Percentiles rank a stretch among this genome's conserved stretches.
phyloP scores from a whole-genome alignment of 2,797 vertebrate genomes.

The Todus mexicanus region DNA sequence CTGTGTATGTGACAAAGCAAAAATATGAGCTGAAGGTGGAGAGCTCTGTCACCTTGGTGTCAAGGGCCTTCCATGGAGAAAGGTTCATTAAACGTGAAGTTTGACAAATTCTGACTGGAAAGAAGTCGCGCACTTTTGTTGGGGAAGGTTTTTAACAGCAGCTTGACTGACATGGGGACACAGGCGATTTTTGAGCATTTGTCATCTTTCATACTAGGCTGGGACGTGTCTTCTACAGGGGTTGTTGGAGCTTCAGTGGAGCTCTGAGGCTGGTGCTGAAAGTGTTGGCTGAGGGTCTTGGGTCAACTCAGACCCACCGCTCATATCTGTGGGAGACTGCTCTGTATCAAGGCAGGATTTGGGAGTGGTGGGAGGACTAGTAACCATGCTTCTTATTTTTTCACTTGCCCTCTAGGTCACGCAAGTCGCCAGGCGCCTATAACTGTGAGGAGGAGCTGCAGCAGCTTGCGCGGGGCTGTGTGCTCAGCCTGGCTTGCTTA shows the following conservation, averaged over 20 bases:
- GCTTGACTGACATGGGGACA: accelerated
- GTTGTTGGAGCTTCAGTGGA: neutral
- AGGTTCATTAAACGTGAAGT: neutral
- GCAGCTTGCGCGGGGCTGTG: accelerated
- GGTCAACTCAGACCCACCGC: neutral
- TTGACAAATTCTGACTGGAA: neutral
- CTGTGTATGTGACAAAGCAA: neutral
- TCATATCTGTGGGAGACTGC: accelerated
- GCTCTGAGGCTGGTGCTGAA: neutral
- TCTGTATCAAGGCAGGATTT: neutral
- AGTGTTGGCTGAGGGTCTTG: neutral
- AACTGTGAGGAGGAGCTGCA: neutral
- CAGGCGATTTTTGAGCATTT: accelerated
- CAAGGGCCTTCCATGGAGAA: neutral
- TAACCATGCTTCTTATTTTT: neutral
- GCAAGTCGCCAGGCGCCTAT: neutral
- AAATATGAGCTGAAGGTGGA: conserved; percentile 7
- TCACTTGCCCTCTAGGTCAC: neutral
- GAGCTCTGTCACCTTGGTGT: neutral
- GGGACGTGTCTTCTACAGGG: neutral
- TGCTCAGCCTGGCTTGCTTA: accelerated
- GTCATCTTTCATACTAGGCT: neutral
- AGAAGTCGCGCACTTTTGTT: neutral
- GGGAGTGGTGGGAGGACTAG: neutral
- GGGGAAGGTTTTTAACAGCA: neutral